Conservation (phyloP, 2,888 invertebrate species). For the Philaethria dido region DNA sequence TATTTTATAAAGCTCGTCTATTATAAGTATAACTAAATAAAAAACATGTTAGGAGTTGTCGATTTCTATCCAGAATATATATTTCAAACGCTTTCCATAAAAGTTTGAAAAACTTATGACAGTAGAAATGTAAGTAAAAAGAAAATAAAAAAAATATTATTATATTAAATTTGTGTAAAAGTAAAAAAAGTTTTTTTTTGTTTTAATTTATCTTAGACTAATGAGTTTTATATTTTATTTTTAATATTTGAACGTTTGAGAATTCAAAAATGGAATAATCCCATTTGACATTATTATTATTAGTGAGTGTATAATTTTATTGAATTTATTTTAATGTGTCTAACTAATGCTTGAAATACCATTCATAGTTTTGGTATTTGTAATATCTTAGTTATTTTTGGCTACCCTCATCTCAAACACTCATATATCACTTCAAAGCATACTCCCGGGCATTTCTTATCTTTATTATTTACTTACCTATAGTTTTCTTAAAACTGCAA, state of each 20-base stretch:
- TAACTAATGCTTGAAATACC: constrained; percentile 16
- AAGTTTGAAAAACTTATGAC: not conserved
- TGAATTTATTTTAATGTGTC: not conserved
- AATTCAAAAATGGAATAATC: not conserved
- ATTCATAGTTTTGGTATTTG: constrained; percentile 33
- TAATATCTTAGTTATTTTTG: constrained; percentile 58
- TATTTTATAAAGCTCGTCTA: not conserved
- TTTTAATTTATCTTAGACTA: not conserved
- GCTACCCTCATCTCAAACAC: constrained; percentile 60
- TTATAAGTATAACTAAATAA: not conserved
- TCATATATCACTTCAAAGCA: constrained; percentile 66
- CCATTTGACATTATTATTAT: not conserved
- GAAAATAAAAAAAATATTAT: no score
- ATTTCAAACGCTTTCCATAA: no score
- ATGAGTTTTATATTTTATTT: not conserved
- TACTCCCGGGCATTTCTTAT: constrained; percentile 66
- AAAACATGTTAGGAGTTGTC: not conserved
- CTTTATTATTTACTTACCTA: constrained; percentile 55
- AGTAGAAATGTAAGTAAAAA: not conserved
- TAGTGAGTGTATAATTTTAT: not conserved
- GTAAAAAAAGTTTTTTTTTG: not conserved
- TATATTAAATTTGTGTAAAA: no score
- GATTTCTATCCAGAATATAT: no score
- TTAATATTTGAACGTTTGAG: not conserved
- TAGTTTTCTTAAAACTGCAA: constrained; percentile 42